Conservation (phyloP, 2,888 invertebrate species). For the Nomada goodeniana region DNA sequence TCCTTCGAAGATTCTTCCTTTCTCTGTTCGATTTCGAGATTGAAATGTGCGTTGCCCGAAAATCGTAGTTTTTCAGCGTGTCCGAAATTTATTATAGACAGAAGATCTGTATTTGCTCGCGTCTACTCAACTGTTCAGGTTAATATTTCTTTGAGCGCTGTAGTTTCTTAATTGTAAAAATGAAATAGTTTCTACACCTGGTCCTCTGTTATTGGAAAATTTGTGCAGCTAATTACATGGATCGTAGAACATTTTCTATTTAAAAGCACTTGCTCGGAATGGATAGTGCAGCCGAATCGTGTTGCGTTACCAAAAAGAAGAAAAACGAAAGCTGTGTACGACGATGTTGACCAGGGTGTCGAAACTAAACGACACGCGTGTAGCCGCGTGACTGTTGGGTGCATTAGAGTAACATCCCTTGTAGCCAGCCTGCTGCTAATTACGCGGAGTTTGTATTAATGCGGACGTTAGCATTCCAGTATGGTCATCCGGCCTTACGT, state of each 20-base stretch:
- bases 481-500: constrained; percentile 63
- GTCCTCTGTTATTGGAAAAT: too few species aligned
- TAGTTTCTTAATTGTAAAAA: too few species aligned
- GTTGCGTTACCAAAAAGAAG: neutral
- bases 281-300: too few species aligned
- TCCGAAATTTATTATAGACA: neutral
- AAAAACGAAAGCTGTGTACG: too few species aligned
- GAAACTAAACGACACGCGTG: constrained; percentile 57
- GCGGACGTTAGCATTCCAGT: constrained; percentile 79
- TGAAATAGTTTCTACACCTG: too few species aligned
- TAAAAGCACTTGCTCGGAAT: too few species aligned
- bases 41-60: neutral
- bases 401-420: constrained; percentile 67
- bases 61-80: neutral
- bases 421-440: constrained; percentile 73
- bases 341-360: constrained; percentile 30
- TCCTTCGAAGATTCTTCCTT: neutral
- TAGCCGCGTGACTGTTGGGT: constrained; percentile 50
- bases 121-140: too few species aligned
- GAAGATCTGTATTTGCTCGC: too few species aligned
- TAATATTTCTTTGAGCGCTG: too few species aligned
- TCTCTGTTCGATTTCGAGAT: neutral
- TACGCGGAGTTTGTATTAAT: constrained; percentile 79
- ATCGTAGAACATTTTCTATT: too few species aligned
- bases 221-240: too few species aligned